phyloP scores from a whole-genome alignment of 2,888 invertebrate genomes.

The Drosophila monieri region DNA sequence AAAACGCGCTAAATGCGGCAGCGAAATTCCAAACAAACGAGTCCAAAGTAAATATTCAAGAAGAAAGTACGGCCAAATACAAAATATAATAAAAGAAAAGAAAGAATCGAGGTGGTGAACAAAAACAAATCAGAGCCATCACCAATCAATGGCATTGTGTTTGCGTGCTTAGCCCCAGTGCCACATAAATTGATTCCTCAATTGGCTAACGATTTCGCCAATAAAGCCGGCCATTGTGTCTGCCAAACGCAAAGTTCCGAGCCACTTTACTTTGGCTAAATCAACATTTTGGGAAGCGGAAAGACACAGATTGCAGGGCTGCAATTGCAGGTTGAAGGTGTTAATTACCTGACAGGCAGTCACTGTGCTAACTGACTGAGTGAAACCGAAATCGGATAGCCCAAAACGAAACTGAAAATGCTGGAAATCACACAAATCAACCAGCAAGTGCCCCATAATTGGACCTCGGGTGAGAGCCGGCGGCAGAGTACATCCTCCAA shows the following conservation, averaged over 20 bases:
- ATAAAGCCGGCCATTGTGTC: constrained; percentile 49
- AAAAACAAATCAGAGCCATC: constrained; percentile 20
- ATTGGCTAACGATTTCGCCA: constrained; percentile 55
- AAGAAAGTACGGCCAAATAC: constrained; percentile 39
- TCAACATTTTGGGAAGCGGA: constrained; percentile 25
- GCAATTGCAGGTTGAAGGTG: constrained; percentile 46
- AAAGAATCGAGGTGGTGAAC: constrained; percentile 13
- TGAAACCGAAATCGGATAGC: constrained; percentile 33
- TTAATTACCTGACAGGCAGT: constrained; percentile 26
- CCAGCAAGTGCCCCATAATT: constrained; percentile 54
- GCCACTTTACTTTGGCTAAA: constrained; percentile 39
- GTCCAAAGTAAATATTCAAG: constrained; percentile 46
- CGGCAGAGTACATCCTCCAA: constrained; percentile 63
- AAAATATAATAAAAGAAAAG: constrained; percentile 13
- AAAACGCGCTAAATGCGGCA: constrained; percentile 71
- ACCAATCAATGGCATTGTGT: constrained; percentile 65
- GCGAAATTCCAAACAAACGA: constrained; percentile 64
- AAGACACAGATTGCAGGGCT: constrained; percentile 47
- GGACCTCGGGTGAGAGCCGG: constrained; percentile 58
- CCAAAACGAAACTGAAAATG: constrained; percentile 54
- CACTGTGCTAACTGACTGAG: constrained; percentile 35
- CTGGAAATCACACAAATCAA: constrained; percentile 25
- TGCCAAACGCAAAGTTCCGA: constrained; percentile 22
- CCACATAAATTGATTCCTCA: constrained; percentile 52
- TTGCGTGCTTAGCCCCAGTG: constrained; percentile 66